Evolutionary conservation across 2,888 invertebrate species (phyloP).

Genomic region (Chymomyza amoena): DNA sequence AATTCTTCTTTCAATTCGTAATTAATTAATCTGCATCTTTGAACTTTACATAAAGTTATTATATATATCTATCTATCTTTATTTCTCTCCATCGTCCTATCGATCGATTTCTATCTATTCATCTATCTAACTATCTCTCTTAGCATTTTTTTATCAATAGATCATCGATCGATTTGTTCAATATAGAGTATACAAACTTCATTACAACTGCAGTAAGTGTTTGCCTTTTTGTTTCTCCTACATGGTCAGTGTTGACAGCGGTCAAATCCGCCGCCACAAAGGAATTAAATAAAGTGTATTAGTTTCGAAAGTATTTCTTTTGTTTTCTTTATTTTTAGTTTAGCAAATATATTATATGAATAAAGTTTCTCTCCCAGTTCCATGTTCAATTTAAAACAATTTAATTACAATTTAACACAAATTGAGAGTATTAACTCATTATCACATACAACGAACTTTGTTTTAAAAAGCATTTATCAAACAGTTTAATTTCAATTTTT

Average conservation of each 20-base stretch:
- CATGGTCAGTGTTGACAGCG: constrained; percentile 8
- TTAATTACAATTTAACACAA: constrained; percentile 27
- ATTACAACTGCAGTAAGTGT: not conserved
- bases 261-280: constrained; percentile 23
- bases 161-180: too few species aligned
- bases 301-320: not conserved
- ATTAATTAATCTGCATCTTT: too few species aligned
- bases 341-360: not conserved
- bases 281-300: constrained; percentile 33
- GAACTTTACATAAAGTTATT: too few species aligned
- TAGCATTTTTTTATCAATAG: too few species aligned
- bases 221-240: not conserved
- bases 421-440: not conserved
- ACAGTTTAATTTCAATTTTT: constrained; percentile 58
- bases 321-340: not conserved
- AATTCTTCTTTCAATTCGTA: too few species aligned
- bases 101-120: too few species aligned
- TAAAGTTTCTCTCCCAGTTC: not conserved
- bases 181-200: not conserved
- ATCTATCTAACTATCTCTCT: too few species aligned
- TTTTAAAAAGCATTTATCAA: constrained; percentile 38
- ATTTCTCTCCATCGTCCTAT: too few species aligned
- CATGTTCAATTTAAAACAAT: constrained; percentile 23
- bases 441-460: not conserved
- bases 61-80: too few species aligned